Evolutionary conservation across 2,888 invertebrate species (phyloP).

Genomic region (Dexiosoma caninum): DNA sequence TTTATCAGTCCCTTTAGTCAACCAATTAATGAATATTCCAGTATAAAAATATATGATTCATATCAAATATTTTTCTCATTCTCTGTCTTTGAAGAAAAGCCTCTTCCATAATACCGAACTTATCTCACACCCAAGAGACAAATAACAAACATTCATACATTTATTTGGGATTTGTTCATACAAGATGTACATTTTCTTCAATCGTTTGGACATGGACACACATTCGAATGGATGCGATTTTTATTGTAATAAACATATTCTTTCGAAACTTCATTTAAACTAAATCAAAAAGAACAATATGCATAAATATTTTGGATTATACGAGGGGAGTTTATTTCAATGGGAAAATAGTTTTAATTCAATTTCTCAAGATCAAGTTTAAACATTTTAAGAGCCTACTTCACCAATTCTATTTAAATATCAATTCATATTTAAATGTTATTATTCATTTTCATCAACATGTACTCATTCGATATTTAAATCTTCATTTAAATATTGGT

Average conservation of each 20-base stretch:
- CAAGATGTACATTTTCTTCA: background rate
- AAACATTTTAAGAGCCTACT: too few species aligned
- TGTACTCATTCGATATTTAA: too few species aligned
- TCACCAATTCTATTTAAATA: too few species aligned
- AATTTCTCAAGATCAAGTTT: too few species aligned
- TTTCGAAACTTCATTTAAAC: constrained; percentile 37
- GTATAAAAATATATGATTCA: constrained; percentile 45
- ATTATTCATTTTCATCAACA: too few species aligned
- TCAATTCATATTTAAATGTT: too few species aligned
- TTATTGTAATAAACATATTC: constrained; percentile 50
- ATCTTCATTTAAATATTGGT: too few species aligned
- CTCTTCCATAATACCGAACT: constrained; percentile 53
- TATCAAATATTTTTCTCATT: constrained; percentile 51
- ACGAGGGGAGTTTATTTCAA: too few species aligned
- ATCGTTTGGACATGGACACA: constrained; percentile 9
- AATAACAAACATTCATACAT: constrained; percentile 18
- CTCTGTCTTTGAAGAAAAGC: constrained; percentile 32
- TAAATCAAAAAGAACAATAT: constrained; percentile 32
- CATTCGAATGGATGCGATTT: constrained; percentile 7
- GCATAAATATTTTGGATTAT: background rate
- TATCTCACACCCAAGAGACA: constrained; percentile 56
- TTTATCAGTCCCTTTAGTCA: constrained; percentile 46
- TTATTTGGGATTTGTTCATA: background rate
- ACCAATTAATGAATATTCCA: constrained; percentile 58
- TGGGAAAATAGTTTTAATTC: too few species aligned